These are phyloP conservation scores for Timema cristinae DNA, from an alignment of 2,888 invertebrate species.

Conservation along the genomic window DNA sequence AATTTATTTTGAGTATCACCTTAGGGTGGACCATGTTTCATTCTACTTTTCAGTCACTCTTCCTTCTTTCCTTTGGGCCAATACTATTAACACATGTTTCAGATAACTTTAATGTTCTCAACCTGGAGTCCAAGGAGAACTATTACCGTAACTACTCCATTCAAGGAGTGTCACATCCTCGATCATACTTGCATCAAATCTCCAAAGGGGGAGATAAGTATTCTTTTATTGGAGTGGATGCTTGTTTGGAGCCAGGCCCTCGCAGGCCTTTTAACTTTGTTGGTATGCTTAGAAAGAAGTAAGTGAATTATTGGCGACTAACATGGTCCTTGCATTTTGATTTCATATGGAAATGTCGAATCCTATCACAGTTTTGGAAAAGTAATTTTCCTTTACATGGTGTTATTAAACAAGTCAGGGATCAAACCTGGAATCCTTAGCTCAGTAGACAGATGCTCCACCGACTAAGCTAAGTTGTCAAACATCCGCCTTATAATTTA, in stretches of 20 bases:
- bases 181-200: conserved; percentile 69
- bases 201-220: conserved; percentile 58
- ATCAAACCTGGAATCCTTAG: too few species aligned
- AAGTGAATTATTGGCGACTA: conserved; percentile 48
- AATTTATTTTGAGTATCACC: too few species aligned
- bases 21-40: too few species aligned
- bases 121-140: conserved; percentile 64
- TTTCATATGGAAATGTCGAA: conserved; percentile 33
- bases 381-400: background rate
- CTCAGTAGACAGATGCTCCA: too few species aligned
- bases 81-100: conserved; percentile 41
- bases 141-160: conserved; percentile 74
- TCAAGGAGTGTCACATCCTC: conserved; percentile 64
- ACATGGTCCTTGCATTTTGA: conserved; percentile 32
- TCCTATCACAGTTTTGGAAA: conserved; percentile 53
- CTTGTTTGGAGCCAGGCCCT: conserved; percentile 81
- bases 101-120: conserved; percentile 86
- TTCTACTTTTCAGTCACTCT: background rate
- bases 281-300: conserved; percentile 57
- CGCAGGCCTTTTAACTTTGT: conserved; percentile 88
- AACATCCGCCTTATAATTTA: too few species aligned
- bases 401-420: too few species aligned
- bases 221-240: conserved; percentile 83
- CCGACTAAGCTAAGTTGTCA: too few species aligned
- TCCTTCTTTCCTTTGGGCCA: conserved; percentile 10